Evolutionary conservation across 1,140 invertebrate genomes (phyloP).

Genomic region (Acromyrmex heyeri): DNA sequence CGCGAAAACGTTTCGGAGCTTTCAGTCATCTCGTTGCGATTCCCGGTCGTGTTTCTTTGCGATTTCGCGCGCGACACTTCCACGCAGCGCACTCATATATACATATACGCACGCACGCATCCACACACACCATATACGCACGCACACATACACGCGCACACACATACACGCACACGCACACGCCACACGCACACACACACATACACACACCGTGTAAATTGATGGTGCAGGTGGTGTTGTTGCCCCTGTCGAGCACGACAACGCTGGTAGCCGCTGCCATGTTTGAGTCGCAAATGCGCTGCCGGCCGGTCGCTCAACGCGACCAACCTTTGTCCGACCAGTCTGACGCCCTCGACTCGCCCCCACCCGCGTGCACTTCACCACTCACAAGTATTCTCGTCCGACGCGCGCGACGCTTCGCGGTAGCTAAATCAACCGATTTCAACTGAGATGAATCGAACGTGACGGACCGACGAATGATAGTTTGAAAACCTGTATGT

Average conservation of each 20-base stretch:
- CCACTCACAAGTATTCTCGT: background rate
- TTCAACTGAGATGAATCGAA: background rate
- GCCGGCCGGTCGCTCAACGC: slow-evolving; percentile 75
- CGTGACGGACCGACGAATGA: background rate
- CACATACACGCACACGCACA: slow-evolving; percentile 5
- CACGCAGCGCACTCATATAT: background rate
- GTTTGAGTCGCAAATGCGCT: slow-evolving; percentile 86
- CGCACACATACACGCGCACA: background rate
- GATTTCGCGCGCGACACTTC: background rate
- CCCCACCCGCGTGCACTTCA: slow-evolving; percentile 67
- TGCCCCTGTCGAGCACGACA: slow-evolving; percentile 96
- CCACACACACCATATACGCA: no score
- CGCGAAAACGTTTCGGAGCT: background rate
- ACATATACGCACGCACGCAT: slow-evolving; percentile 10
- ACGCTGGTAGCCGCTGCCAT: slow-evolving; percentile 96
- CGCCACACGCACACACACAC: slow-evolving; percentile 14
- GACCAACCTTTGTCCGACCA: slow-evolving; percentile 83
- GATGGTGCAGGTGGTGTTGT: slow-evolving; percentile 97
- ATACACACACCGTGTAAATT: slow-evolving; percentile 95
- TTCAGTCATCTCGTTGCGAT: slow-evolving; percentile 17
- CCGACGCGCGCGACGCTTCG: background rate
- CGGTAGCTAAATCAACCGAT: background rate
- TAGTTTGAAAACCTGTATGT: background rate
- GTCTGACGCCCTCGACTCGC: slow-evolving; percentile 78
- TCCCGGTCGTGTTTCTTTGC: background rate